Base-by-base conservation (phyloP, 2,797 vertebrate species). In the Emydoidea blandingii region DNA sequence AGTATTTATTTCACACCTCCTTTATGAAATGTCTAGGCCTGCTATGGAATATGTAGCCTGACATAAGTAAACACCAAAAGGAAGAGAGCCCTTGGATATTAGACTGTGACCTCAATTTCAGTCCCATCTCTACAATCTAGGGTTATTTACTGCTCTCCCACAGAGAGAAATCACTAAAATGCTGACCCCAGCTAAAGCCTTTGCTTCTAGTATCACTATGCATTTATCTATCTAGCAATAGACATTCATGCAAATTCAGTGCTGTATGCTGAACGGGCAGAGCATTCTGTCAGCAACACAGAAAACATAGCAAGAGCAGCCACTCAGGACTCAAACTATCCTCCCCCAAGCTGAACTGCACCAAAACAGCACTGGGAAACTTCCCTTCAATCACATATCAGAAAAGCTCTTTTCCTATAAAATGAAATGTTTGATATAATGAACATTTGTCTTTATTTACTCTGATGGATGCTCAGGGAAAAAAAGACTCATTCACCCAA, bases 1-100 rank as follows among this genome's bases (percentile, higher is more conserved):
- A 96, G 96, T 96, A 97, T 96, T 97, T 97, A 97, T 96, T 96
- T 88, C 89, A 94, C 27, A 47, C 81, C 94, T 95, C 93, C 94
- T 88, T 82, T 88, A 93, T 59, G 78, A 96, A 97, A 95, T 93
- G 86, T 49, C 85, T 91, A 91, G 68, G 95, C 94, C 79, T 94
- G 50, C 89, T 94, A 50, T 49, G 92, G 94, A 97, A 95, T 93
- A 96, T 94, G 96, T 94, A 93, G 89, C 86, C 86, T 10, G 5
- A 79, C 59, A 94, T 81, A 93, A 97, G 89, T 90, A 96, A 97
- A 96, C 92, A 96, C 93, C 81, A 41, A 81, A 87, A 78, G 87
- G n/a, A 87, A 89, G 85, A 81, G 74, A 74, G 1, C 44, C 79
- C 86, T 94, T 79, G n/a, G 59, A 92, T 93, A 92, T 89, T 92